phyloP scores from a whole-genome alignment of 2,113 vertebrate genomes.

The Vicugna pacos region DNA sequence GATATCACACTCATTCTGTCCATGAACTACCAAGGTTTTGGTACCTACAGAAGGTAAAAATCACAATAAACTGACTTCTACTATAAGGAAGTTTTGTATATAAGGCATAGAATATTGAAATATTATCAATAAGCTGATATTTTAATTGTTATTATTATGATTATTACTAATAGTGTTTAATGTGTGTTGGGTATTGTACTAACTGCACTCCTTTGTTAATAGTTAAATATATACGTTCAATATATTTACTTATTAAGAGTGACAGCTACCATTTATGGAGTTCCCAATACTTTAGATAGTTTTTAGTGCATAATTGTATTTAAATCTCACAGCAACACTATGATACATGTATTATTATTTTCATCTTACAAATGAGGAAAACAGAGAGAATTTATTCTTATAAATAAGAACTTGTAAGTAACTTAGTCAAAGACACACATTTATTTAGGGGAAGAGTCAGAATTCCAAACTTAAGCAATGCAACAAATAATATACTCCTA shows the following conservation, averaged over 20 bases:
- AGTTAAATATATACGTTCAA: background rate
- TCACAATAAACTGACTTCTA: background rate
- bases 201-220: background rate
- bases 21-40: conserved; percentile 98
- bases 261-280: background rate
- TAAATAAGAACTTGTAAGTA: conserved; percentile 16
- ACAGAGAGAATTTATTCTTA: background rate
- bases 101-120: conserved; percentile 18
- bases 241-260: background rate
- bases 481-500: background rate
- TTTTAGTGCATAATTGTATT: background rate
- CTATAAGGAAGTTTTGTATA: conserved; percentile 20
- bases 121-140: background rate
- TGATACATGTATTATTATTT: background rate
- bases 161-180: background rate
- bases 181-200: background rate
- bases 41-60: conserved; percentile 90
- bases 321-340: conserved; percentile 22
- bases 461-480: background rate
- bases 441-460: conserved; percentile 19
- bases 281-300: background rate
- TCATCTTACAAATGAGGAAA: conserved; percentile 34
- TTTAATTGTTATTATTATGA: background rate
- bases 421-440: background rate
- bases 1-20: conserved; percentile 99